Evolutionary conservation across 2,888 invertebrate genomes (phyloP).

Genomic region (Polia nebulosa): DNA sequence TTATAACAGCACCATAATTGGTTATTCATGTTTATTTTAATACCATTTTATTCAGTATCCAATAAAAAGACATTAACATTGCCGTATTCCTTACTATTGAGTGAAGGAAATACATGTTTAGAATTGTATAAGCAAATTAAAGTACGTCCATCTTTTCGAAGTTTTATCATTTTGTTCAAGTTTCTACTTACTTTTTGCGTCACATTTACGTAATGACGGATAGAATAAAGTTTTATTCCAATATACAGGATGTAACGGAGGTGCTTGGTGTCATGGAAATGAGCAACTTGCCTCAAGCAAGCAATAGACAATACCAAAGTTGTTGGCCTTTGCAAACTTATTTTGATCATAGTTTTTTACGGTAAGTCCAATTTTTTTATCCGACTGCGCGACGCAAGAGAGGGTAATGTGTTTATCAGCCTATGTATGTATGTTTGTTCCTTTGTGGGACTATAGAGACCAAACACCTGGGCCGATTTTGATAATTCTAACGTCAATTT

Average conservation of each 20-base stretch:
- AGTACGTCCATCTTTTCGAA: background rate
- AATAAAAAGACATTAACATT: conserved; percentile 52
- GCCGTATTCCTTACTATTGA: conserved; percentile 22
- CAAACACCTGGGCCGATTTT: too few species aligned
- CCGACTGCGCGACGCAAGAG: too few species aligned
- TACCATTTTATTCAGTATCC: conserved; percentile 29
- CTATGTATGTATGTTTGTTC: too few species aligned
- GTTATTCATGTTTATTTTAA: conserved; percentile 45
- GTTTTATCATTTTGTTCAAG: conserved; percentile 3
- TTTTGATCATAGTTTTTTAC: too few species aligned
- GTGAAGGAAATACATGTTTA: conserved; percentile 19
- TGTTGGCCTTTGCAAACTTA: too few species aligned
- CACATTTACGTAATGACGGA: background rate
- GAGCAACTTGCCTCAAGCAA: too few species aligned
- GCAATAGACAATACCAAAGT: too few species aligned
- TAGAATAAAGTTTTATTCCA: background rate
- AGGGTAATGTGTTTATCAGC: too few species aligned
- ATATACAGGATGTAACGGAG: background rate
- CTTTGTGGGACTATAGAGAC: too few species aligned
- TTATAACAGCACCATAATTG: conserved; percentile 50
- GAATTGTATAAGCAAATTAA: conserved; percentile 33
- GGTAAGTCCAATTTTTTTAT: background rate
- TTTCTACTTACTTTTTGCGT: conserved; percentile 3
- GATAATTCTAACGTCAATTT: too few species aligned
- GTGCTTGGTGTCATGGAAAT: background rate